Conservation (phyloP, 2,113 vertebrate genomes). For the Charadrius vociferus region DNA sequence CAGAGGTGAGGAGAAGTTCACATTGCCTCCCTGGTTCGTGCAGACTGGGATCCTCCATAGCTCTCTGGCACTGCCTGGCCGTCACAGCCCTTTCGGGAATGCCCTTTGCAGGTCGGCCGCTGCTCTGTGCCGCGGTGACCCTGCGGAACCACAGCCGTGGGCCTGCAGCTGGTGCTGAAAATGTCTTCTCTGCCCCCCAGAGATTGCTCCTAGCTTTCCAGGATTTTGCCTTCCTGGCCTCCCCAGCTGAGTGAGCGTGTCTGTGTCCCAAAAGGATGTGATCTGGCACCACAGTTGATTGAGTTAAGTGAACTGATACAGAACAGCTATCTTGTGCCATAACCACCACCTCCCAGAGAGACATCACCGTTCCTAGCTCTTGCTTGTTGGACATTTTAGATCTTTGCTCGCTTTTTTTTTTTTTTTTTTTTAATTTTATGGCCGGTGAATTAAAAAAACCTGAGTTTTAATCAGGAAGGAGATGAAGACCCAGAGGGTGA, state of each 20-base stretch:
- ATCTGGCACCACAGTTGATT: neutral
- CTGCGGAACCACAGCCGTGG: accelerated
- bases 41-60: neutral
- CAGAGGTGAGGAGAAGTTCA: neutral
- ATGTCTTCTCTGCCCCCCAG: neutral
- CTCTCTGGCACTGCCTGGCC: neutral
- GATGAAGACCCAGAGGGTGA: neutral
- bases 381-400: neutral
- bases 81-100: neutral
- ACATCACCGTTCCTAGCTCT: neutral
- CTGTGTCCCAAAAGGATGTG: neutral
- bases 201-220: neutral
- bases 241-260: neutral
- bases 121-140: neutral
- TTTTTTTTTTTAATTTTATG: neutral
- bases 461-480: neutral
- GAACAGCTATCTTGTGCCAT: neutral
- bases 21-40: neutral
- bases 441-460: neutral
- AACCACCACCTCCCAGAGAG: neutral
- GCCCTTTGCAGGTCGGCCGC: accelerated
- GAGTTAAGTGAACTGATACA: neutral
- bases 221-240: neutral
- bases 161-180: neutral
- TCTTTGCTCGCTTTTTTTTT: neutral